Percentiles rank a stretch among this genome's conserved stretches.
These are phyloP conservation scores for Sphaerophoria taeniata DNA, from an alignment of 2,888 invertebrate genomes.

Conservation along the genomic window DNA sequence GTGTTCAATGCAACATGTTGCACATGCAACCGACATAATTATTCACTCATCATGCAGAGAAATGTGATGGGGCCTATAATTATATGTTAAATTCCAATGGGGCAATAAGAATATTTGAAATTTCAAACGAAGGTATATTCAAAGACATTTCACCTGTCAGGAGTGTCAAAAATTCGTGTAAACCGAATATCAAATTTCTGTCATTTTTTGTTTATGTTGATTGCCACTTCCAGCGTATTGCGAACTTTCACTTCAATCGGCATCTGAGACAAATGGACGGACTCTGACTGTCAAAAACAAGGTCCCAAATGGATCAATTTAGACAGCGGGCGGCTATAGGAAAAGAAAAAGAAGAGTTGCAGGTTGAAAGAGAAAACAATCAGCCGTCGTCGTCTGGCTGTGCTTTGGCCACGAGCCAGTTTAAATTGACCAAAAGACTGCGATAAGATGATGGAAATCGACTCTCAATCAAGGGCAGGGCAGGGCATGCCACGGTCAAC, in stretches of 20 bases:
- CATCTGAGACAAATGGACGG: constrained; percentile 16
- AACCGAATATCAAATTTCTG: constrained; percentile 14
- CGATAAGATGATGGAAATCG: background rate
- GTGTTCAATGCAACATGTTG: constrained; percentile 28
- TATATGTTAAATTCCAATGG: too few relatives aligned
- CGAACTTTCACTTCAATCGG: constrained; percentile 48
- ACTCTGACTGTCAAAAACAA: constrained; percentile 27
- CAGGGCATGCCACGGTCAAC: constrained; percentile 29
- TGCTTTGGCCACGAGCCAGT: constrained; percentile 58
- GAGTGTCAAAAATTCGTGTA: constrained; percentile 17
- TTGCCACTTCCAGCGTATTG: constrained; percentile 15
- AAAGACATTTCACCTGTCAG: constrained; percentile 39
- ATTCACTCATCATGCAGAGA: constrained; percentile 51
- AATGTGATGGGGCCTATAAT: background rate
- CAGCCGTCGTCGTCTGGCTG: background rate
- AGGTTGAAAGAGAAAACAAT: constrained; percentile 23
- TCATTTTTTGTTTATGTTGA: constrained; percentile 35
- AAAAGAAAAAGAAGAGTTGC: background rate
- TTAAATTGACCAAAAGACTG: constrained; percentile 45
- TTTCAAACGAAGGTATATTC: constrained; percentile 3
- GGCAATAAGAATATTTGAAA: too few relatives aligned
- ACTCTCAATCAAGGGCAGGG: constrained; percentile 48
- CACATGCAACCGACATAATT: constrained; percentile 49
- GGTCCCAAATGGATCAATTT: constrained; percentile 59
- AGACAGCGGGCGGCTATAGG: background rate